phyloP scores from a whole-genome alignment of 2,888 invertebrate species.

The Cheilosia grossa region DNA sequence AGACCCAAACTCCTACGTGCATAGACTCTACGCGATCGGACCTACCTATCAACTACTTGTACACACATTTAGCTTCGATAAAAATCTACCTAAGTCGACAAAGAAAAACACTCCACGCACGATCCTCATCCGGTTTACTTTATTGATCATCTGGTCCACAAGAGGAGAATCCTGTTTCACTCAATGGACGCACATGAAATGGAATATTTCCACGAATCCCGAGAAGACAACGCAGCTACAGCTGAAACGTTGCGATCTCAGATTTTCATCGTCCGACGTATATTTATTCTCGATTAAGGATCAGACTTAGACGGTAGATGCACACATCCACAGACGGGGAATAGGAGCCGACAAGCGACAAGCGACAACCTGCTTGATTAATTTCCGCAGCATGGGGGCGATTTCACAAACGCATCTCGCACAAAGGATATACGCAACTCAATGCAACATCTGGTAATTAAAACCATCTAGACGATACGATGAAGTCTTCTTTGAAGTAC shows the following conservation, averaged over 20 bases:
- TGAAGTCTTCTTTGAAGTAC: constrained; percentile 22
- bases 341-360: not conserved
- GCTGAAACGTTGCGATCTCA: constrained; percentile 12
- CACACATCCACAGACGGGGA: not conserved
- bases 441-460: not conserved
- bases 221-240: not conserved
- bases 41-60: not conserved
- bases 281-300: constrained; percentile 24
- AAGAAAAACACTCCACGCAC: not conserved
- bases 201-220: constrained; percentile 17
- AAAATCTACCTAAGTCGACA: not conserved
- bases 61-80: constrained; percentile 5
- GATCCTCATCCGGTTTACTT: not conserved
- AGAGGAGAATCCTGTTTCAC: not conserved
- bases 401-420: constrained; percentile 3
- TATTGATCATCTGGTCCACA: not conserved
- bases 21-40: not conserved
- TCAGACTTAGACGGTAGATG: not conserved
- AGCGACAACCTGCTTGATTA: constrained; percentile 27
- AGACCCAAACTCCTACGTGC: not conserved
- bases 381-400: constrained; percentile 43
- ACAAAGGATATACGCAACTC: constrained; percentile 28
- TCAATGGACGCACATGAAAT: constrained; percentile 6
- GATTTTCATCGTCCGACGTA: not conserved
- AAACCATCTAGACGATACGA: not conserved